These are phyloP conservation scores for Trogon melanurus DNA, from an alignment of 2,113 vertebrate genomes.

Conservation along the genomic window DNA sequence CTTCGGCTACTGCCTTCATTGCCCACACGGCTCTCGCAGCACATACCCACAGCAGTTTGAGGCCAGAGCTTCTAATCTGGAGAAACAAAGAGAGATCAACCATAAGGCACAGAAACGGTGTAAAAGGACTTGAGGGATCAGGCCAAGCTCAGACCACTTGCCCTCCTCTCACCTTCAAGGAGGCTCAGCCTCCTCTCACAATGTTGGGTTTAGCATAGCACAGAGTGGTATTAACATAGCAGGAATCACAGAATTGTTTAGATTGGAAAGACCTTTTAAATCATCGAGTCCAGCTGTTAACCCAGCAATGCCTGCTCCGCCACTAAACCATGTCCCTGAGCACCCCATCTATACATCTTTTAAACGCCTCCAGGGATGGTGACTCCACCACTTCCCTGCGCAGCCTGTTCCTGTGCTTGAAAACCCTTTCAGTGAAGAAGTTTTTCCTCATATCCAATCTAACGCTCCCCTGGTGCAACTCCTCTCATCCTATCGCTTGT, in stretches of 20 bases:
- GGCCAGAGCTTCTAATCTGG: not conserved
- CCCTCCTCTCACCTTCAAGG: not conserved
- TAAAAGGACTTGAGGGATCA: not conserved
- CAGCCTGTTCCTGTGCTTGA: too few species aligned
- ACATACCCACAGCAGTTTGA: not conserved
- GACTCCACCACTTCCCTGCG: too few species aligned
- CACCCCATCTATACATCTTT: too few species aligned
- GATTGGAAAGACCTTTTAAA: too few species aligned
- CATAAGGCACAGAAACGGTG: not conserved
- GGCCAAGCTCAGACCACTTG: not conserved
- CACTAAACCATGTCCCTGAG: too few species aligned
- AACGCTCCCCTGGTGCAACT: too few species aligned
- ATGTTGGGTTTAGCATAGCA: not conserved
- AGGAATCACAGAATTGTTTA: not conserved
- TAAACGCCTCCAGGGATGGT: too few species aligned
- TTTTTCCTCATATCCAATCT: too few species aligned
- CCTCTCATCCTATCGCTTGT: too few species aligned
- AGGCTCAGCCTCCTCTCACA: not conserved
- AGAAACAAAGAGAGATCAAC: constrained; percentile 3
- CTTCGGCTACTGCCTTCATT: not conserved
- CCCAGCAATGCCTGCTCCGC: too few species aligned
- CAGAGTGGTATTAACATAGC: fast-evolving
- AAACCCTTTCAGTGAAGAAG: too few species aligned
- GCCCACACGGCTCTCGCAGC: not conserved
- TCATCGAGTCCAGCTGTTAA: too few species aligned